phyloP scores from a whole-genome alignment of 2,888 invertebrate species.

The Amiota minor region DNA sequence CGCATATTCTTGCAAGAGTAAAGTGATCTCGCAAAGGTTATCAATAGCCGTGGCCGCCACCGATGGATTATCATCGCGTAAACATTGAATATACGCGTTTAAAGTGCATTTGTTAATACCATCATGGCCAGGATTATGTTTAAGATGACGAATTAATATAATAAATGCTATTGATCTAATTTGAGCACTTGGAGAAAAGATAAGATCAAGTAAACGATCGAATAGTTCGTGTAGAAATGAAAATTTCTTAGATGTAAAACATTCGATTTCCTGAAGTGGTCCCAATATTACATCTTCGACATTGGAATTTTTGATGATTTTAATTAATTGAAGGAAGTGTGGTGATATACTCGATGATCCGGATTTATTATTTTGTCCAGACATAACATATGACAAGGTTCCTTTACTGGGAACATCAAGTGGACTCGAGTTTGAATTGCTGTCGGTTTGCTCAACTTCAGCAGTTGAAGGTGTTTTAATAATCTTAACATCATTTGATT shows the following conservation, averaged over 20 bases:
- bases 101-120: conserved; percentile 79
- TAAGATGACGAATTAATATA: conserved; percentile 81
- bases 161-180: conserved; percentile 82
- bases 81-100: conserved; percentile 85
- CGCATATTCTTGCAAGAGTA: conserved; percentile 90
- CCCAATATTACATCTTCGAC: conserved; percentile 76
- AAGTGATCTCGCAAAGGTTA: conserved; percentile 86
- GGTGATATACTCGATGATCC: conserved; percentile 67
- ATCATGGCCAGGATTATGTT: conserved; percentile 78
- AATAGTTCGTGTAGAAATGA: conserved; percentile 80
- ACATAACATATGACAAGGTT: conserved; percentile 64
- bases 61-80: conserved; percentile 86
- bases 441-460: conserved; percentile 61
- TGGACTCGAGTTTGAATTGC: conserved; percentile 63
- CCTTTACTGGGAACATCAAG: conserved; percentile 63
- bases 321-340: conserved; percentile 69
- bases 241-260: conserved; percentile 80
- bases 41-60: conserved; percentile 86
- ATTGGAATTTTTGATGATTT: conserved; percentile 69
- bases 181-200: conserved; percentile 78
- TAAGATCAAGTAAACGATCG: conserved; percentile 78
- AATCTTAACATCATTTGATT: conserved; percentile 59
- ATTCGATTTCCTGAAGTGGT: conserved; percentile 84
- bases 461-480: conserved; percentile 73
- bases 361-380: conserved; percentile 64